Percentiles rank a stretch among this genome's conserved stretches.
Conservation (phyloP, 2,113 vertebrate species). For the Perca flavescens region DNA sequence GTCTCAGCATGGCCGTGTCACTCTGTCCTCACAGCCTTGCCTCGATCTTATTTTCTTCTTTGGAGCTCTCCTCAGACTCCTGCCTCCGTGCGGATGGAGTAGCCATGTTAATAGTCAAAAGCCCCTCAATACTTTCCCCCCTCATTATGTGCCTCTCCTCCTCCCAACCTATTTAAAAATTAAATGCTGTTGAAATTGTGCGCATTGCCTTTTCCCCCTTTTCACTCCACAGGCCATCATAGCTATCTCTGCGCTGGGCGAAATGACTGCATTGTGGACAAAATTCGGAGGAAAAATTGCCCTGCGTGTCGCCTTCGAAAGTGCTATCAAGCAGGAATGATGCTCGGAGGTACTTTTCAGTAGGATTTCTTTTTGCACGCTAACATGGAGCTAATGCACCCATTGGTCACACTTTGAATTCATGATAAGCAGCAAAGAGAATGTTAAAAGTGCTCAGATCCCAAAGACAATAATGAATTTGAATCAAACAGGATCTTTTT, state of each 20-base stretch:
- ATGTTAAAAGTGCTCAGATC: neutral
- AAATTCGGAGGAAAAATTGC: constrained; percentile 98
- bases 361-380: constrained; percentile 6
- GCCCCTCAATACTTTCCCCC: constrained; percentile 6
- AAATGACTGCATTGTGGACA: constrained; percentile 99
- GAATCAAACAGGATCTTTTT: neutral
- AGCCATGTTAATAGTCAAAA: constrained; percentile 43
- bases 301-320: constrained; percentile 97
- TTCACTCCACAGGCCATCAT: constrained; percentile 89
- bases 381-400: neutral
- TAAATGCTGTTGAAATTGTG: constrained; percentile 24
- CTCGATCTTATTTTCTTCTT: constrained; percentile 64
- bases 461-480: neutral
- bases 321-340: constrained; percentile 98
- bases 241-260: constrained; percentile 98
- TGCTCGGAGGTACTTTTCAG: constrained; percentile 92
- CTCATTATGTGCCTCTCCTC: constrained; percentile 39
- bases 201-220: constrained; percentile 36
- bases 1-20: constrained; percentile 83
- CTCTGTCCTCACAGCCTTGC: constrained; percentile 80
- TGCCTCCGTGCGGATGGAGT: constrained; percentile 29
- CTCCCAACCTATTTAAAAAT: constrained; percentile 29
- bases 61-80: constrained; percentile 26
- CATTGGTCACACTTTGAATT: constrained; percentile 1
- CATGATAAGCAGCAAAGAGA: neutral